These are phyloP conservation scores for Xestobium rufovillosum DNA, from an alignment of 2,888 invertebrate genomes.

Conservation along the genomic window DNA sequence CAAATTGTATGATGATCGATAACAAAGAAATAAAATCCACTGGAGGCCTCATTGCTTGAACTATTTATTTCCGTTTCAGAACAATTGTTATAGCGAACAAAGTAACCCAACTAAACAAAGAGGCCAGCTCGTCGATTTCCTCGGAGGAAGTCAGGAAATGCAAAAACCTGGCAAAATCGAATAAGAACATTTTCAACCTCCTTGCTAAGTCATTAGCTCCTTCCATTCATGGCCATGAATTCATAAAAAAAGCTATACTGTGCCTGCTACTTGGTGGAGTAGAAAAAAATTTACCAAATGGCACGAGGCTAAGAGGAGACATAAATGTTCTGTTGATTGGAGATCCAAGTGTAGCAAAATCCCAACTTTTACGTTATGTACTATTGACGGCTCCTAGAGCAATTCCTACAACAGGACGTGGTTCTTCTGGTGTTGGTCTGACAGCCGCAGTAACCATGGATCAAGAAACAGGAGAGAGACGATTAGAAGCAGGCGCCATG, in stretches of 20 bases:
- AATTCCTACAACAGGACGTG: conserved; percentile 94
- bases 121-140: conserved; percentile 67
- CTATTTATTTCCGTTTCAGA: too few relatives aligned
- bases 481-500: conserved; percentile 98
- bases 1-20: too few relatives aligned
- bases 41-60: too few relatives aligned
- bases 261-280: conserved; percentile 91
- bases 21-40: too few relatives aligned
- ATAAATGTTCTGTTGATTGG: conserved; percentile 67
- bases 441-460: conserved; percentile 98
- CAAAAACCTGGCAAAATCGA: conserved; percentile 68
- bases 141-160: conserved; percentile 85
- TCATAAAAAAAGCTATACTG: conserved; percentile 92
- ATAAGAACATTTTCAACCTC: conserved; percentile 77
- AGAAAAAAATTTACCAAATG: conserved; percentile 88
- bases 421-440: conserved; percentile 96
- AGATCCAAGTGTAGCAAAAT: conserved; percentile 98
- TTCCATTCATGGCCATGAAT: conserved; percentile 95
- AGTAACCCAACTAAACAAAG: conserved; percentile 82
- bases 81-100: conserved; percentile 93
- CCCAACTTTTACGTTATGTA: conserved; percentile 90
- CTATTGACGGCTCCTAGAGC: conserved; percentile 91
- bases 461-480: conserved; percentile 67
- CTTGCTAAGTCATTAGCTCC: conserved; percentile 91
- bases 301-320: conserved; percentile 80